Conservation (phyloP, 2,888 invertebrate species). For the Dyspetes luteomarginatus region DNA sequence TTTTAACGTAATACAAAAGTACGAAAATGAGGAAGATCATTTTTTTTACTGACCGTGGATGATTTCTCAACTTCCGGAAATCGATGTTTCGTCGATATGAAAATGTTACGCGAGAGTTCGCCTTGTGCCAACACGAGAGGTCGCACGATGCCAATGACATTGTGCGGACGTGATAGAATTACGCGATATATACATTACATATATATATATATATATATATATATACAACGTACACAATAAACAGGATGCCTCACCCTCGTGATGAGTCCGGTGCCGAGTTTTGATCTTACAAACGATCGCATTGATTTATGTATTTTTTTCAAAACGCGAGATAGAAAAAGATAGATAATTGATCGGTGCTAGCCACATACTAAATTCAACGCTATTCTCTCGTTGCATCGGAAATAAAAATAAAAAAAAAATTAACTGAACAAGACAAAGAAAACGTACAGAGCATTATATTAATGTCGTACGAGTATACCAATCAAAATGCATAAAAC, state of each 20-base stretch:
- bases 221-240: conserved; percentile 1
- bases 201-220: not conserved
- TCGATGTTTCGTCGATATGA: not conserved
- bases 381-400: conserved; percentile 13
- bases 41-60: conserved; percentile 1
- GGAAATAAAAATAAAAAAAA: conserved; percentile 8
- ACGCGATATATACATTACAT: conserved; percentile 28
- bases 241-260: conserved; percentile 45
- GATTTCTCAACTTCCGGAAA: conserved; percentile 37
- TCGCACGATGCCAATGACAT: conserved; percentile 43
- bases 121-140: conserved; percentile 38
- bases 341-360: conserved; percentile 52
- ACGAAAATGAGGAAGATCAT: not conserved
- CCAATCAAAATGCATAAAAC: conserved; percentile 22
- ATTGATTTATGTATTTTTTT: conserved; percentile 11
- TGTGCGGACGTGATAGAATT: conserved; percentile 47
- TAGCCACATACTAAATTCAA: conserved; percentile 20
- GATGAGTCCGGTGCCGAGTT: conserved; percentile 4
- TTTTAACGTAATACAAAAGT: not conserved
- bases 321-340: conserved; percentile 20
- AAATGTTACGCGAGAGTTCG: conserved; percentile 30
- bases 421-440: too few species aligned
- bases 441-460: conserved; percentile 25
- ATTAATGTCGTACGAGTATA: conserved; percentile 17
- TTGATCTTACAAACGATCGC: conserved; percentile 19